Percentiles rank a stretch among this genome's conserved stretches.
Evolutionary conservation across 1,140 invertebrate species (phyloP).

Genomic region (Eupeodes corollae): DNA sequence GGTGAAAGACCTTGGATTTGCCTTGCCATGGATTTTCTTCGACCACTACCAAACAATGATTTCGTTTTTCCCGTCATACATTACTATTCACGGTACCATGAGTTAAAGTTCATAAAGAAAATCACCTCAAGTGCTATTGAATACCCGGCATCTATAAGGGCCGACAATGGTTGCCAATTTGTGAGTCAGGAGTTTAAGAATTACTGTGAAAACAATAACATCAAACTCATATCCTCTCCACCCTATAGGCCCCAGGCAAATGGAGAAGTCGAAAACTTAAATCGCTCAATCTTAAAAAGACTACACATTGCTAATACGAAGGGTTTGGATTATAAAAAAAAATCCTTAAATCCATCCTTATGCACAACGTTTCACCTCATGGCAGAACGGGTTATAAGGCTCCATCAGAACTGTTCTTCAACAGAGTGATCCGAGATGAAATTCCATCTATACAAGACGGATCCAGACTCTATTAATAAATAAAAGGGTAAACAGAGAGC

Average conservation of each 20-base stretch:
- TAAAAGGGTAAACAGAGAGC: neutral
- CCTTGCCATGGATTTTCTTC: neutral
- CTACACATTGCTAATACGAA: conserved; percentile 19
- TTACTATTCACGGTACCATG: neutral
- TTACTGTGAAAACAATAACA: conserved; percentile 8
- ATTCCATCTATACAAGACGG: too few relatives aligned
- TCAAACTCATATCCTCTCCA: conserved; percentile 7
- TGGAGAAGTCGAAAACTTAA: conserved; percentile 23
- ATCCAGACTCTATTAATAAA: neutral
- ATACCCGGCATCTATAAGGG: conserved; percentile 9
- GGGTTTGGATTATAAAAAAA: neutral
- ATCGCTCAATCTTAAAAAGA: conserved; percentile 19
- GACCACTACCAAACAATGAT: neutral
- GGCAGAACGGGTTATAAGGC: neutral
- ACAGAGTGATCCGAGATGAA: neutral
- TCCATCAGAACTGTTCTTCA: neutral
- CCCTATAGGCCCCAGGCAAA: conserved; percentile 18
- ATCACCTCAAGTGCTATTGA: conserved; percentile 3
- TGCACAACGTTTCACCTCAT: too few relatives aligned
- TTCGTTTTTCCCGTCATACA: neutral
- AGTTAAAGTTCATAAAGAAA: neutral
- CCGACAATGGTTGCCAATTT: conserved; percentile 12
- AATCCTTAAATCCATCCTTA: neutral
- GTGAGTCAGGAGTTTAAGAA: conserved; percentile 8
- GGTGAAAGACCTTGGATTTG: neutral